These are phyloP conservation scores for Coelopa frigida DNA, from an alignment of 1,140 invertebrate species.

Conservation along the genomic window DNA sequence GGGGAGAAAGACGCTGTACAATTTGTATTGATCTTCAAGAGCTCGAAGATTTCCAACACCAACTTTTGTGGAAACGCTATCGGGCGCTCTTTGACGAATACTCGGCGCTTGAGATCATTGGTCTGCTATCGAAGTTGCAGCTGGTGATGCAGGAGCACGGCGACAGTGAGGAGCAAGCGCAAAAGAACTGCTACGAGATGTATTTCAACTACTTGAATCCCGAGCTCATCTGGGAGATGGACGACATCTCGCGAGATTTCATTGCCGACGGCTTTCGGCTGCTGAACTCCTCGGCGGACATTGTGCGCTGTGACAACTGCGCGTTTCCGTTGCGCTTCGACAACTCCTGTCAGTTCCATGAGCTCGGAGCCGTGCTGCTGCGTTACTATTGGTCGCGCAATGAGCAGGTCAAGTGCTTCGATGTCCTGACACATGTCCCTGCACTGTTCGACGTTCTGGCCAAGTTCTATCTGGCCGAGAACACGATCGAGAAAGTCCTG, in stretches of 20 bases:
- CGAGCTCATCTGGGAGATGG: constrained; percentile 42
- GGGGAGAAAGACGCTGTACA: constrained; percentile 41
- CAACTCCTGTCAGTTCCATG: constrained; percentile 34
- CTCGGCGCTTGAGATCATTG: constrained; percentile 31
- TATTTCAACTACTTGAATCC: constrained; percentile 43
- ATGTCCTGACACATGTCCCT: constrained; percentile 34
- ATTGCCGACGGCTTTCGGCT: constrained; percentile 34
- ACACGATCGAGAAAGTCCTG: constrained; percentile 36
- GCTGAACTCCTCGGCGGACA: constrained; percentile 26
- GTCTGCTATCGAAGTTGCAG: constrained; percentile 27
- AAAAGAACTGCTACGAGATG: constrained; percentile 39
- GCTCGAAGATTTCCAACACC: constrained; percentile 36
- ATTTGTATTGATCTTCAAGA: constrained; percentile 40
- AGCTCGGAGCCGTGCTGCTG: constrained; percentile 33
- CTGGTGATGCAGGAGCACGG: constrained; percentile 38
- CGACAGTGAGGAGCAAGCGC: constrained; percentile 27
- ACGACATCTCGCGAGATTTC: constrained; percentile 33
- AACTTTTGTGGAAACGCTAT: constrained; percentile 40
- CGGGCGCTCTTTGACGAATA: constrained; percentile 36
- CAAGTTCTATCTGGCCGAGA: constrained; percentile 38
- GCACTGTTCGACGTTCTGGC: constrained; percentile 35
- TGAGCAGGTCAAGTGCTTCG: constrained; percentile 41
- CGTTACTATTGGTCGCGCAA: constrained; percentile 41
- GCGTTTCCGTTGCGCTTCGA: constrained; percentile 35
- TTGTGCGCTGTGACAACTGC: constrained; percentile 35